Base-by-base conservation (phyloP, 2,113 vertebrate species). In the Cricetomys ansorgei region DNA sequence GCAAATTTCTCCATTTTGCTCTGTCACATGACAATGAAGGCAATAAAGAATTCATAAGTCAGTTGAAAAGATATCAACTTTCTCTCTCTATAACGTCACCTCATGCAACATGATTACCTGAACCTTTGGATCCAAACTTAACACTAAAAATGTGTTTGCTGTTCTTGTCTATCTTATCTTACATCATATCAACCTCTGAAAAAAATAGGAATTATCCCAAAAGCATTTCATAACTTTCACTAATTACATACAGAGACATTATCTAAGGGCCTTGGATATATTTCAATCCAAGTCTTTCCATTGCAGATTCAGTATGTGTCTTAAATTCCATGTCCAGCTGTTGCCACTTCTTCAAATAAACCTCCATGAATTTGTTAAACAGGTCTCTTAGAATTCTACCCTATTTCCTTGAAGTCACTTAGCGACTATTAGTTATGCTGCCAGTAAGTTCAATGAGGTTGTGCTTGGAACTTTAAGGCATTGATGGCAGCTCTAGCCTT, bases 21-120 rank as follows among this genome's bases (percentile, higher is more conserved):
- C 92, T 96, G 86, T 91, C 67, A 94, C 48, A 27, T 85, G 45
- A 88, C 45, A 73, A 40, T 70, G 10, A 77, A 7, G 3, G 29
- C 88, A 96, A 95, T 79, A 85, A 97, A 93, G 48, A 90, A 93
- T n/a, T 84, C 29, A 77, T 75, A 75, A 87, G 81, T 79, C 76
- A 59, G 12, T 95, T 93, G 77, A 88, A 93, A 93, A 57, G 25
- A 13, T 72, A 88, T 21, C 77, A 2, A 70, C 31, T 91, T 70
- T 76, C 27, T 64, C 43, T 80, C 19, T 48, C 8, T 16, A 90
- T 59, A 81, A 93, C 87, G 8, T 70, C 76, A 55, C 34, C 43
- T 88, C n/a, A 88, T 57, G 15, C 88, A 76, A 90, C 86, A 17
- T 40, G 17, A 94, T 9, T 17, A 62, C 34, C 55, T 96, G 3